These are phyloP conservation scores for Pseudococcus longispinus DNA, from an alignment of 2,888 invertebrate genomes.

Conservation along the genomic window DNA sequence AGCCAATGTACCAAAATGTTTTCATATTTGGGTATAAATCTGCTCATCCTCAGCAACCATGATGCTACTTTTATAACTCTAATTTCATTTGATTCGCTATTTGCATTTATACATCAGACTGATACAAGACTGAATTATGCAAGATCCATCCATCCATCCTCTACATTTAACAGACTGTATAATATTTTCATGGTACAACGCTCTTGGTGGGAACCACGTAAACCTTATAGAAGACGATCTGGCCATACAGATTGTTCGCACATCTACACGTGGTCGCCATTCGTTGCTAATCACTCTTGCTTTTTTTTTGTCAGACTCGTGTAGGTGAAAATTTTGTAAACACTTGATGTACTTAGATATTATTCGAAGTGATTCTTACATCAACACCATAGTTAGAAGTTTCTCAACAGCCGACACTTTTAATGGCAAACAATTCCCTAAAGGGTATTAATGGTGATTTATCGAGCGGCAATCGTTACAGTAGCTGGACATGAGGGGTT, in stretches of 20 bases:
- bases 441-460: background rate
- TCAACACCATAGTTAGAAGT: background rate
- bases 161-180: background rate
- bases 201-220: background rate
- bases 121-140: background rate
- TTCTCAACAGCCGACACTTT: background rate
- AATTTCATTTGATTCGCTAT: background rate
- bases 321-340: constrained; percentile 5
- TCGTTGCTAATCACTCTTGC: background rate
- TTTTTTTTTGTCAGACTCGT: background rate
- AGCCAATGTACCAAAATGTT: no score
- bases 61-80: background rate
- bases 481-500: background rate
- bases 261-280: background rate
- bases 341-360: background rate
- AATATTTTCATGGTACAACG: background rate
- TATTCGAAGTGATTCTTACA: background rate
- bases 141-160: background rate
- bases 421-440: background rate
- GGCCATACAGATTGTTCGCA: background rate
- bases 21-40: no score
- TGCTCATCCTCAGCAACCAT: no score
- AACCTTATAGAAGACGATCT: background rate
- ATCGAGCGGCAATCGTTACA: background rate
- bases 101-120: background rate